Conservation (phyloP, 2,888 invertebrate genomes). For the Tetramorium bicarinatum region DNA sequence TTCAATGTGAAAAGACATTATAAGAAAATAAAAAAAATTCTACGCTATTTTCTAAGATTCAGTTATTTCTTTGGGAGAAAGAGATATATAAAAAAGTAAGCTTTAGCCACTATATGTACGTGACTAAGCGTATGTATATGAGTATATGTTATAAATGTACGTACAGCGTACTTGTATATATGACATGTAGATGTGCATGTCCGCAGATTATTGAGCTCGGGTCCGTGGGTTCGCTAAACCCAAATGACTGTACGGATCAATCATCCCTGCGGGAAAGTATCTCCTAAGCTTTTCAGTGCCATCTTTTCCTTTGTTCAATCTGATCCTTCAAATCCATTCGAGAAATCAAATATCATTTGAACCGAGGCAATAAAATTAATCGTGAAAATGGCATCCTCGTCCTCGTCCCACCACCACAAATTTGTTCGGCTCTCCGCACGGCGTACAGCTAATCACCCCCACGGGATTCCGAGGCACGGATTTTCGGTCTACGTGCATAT, state of each 20-base stretch:
- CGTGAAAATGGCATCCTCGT: slow-evolving; percentile 26
- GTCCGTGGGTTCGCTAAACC: neutral
- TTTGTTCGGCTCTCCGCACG: slow-evolving; percentile 60
- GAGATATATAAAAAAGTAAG: neutral
- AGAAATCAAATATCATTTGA: slow-evolving; percentile 28
- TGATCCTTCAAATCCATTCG: slow-evolving; percentile 2
- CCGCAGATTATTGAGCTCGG: neutral
- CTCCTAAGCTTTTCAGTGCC: neutral
- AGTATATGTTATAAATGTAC: neutral
- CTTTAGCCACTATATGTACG: neutral
- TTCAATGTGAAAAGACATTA: slow-evolving; percentile 14
- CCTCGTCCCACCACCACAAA: slow-evolving; percentile 39
- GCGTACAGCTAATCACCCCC: slow-evolving; percentile 65
- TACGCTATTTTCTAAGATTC: slow-evolving; percentile 9
- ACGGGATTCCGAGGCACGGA: slow-evolving; percentile 63
- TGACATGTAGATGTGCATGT: neutral
- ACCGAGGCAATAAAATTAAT: slow-evolving; percentile 63
- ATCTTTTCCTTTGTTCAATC: slow-evolving; percentile 18
- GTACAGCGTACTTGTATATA: neutral
- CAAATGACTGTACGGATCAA: slow-evolving; percentile 6
- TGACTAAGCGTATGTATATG: too few species aligned
- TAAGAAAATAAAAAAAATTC: slow-evolving; percentile 40
- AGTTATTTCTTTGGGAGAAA: neutral
- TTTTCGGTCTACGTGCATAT: slow-evolving; percentile 59
- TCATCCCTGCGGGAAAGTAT: slow-evolving; percentile 5